Evolutionary conservation across 2,888 invertebrate genomes (phyloP), one percentile per base, ranked within the genome.

Genomic region (Brachyopa scutellaris): DNA sequence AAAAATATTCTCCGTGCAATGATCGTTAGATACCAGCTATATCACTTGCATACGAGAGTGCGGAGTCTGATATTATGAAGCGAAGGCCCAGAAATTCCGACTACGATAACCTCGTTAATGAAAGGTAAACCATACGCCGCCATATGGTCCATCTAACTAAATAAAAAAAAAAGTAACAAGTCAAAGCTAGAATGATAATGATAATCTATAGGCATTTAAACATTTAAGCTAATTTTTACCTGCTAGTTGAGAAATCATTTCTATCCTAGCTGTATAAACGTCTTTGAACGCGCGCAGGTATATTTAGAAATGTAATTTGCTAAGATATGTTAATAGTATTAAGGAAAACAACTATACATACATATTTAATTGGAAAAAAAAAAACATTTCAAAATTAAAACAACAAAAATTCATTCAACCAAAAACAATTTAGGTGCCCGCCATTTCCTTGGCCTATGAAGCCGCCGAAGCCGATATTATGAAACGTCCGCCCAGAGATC

Each of bases 61-160:
- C 97, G 91, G 98, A 98, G 93, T 97, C 96, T 92, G 98, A 98
- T 94, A 98, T 98, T 91, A 98, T 98, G 98, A 97, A 97, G 94
- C 95, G 98, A 92, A 95, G 96, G 92, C 98, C 98, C 91, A 95
- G 98, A 93, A 95, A 98, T 93, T 97, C 98, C 92, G 94, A 95
- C 93, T 94, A 94, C 92, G 98, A 98, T 94, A 98, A 98, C 94
- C 95, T 98, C 91, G 98, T 98, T 91, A 98, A 98, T 93, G 96
- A 96, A 95, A 97, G 98, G 97, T 97, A 95, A 94, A 84, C 55
- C 84, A 82, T 72, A 64, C 82, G 9, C 21, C 11, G 70, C 21
- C 11, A 64, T 82, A 55, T 77, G 77, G 59, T 47, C 9, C 29
- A 26, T 17, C 3, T 3, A 26, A 26, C n/a, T 26, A 26, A 26